Base-by-base conservation (phyloP, 1,140 invertebrate genomes). In the Hycleus phaleratus region DNA sequence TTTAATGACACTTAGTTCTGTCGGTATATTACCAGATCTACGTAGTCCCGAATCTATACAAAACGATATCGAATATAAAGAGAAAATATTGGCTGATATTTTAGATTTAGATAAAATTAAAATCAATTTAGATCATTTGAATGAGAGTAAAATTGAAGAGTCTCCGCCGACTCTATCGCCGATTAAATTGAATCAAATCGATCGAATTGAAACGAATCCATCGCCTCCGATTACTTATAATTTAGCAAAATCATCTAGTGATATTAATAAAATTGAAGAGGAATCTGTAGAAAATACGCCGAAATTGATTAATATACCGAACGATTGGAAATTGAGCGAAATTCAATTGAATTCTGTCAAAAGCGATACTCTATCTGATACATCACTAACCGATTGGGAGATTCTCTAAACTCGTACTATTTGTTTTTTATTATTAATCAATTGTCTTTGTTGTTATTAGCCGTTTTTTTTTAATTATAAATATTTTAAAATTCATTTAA, bases 51-150 rank as follows among this genome's bases (percentile, higher is more conserved):
- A 79, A 55, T 75, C 68, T 2, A 79, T 82, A 52, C 71, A 76
- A 51, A 76, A 75, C 46, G 78, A 81, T 59, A 79, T 82, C 26
- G 75, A 78, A 60, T 66, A 74, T 52, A 81, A 81, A 56, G 79
- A 81, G 59, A 79, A 77, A 62, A 59, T 79, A 39, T 60, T 81
- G 9, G 77, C 78, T 0, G 75, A 76, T 47, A 71, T 81, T 47
- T 62, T 80, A 10, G 75, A 74, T 63, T 77, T 80, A 53, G 77
- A 79, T 70, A 67, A 64, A 38, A 43, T 71, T 8, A 68, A 67
- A 58, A 67, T 71, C 32, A 53, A 59, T 46, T 46, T 62, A 48
- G 49, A 63, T 51, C n/a, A 55, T 40, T 46, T 55, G 10, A 42
- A 56, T 18, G n/a, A 48, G 47, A 18, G n/a, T 3, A 40, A 18